Evolutionary conservation across 2,113 vertebrate genomes (phyloP), one percentile per base, ranked within the genome.

Genomic region (Nipponia nippon): DNA sequence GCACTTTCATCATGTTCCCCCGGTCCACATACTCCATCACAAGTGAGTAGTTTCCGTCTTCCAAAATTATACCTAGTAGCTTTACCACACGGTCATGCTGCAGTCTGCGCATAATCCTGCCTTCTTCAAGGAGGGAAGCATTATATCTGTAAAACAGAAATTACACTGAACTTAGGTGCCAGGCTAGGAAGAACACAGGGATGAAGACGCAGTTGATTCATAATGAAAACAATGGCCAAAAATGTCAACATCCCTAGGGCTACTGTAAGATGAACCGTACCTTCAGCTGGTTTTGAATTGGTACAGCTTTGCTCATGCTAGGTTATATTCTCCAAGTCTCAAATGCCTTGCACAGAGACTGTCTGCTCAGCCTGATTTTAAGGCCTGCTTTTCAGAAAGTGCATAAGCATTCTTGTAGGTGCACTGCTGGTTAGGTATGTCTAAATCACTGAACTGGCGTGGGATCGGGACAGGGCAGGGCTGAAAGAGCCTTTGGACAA

Each of bases 1-100:
- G 98, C 98, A 99, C 98, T n/a, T 91, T 97, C 97, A 99, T 97
- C 81, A 99, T 98, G 97, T 99, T 99, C 7, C 99, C 99, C 86
- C 98, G 98, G 56, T 98, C 97, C 93, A 99, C 98, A 52, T 99
- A 99, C 67, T 99, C 99, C 98, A 99, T 99, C 52, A 99, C 99
- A 22, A 99, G 98, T 1, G 99, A 99, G 94, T 99, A 99, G 90
- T 99, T 99, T 44, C 98, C 98, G 0, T 99, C 99, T 94, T 99
- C 99, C 87, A 99, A 93, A 94, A 99, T 98, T 77, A 99, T 75
- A 16, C 99, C 99, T 70, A 99, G 98, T 52, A 99, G 94, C 95
- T 98, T 99, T 44, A 99, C 99, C 84, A 99, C 98, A 6, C 99
- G 98, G 9, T 98, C 95, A 7, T 99, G 99, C 79, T 98, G 98